phyloP scores from a whole-genome alignment of 2,888 invertebrate species.

The Drosophila cognata region DNA sequence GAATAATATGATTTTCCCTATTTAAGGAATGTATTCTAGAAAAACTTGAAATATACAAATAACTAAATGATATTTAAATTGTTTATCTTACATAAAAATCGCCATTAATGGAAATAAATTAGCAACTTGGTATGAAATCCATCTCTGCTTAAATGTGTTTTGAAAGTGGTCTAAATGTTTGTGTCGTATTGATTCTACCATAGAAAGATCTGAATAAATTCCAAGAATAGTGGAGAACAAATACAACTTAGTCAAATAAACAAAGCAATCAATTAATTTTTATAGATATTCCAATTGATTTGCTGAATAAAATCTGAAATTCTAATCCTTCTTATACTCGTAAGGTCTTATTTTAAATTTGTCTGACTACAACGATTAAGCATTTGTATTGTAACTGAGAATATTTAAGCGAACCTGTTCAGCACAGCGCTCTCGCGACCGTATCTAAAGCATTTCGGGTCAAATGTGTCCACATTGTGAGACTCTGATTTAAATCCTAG shows the following conservation, averaged over 20 bases:
- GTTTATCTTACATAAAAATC: neutral
- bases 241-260: neutral
- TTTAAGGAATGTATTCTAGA: neutral
- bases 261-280: neutral
- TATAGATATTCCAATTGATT: neutral
- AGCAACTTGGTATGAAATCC: neutral
- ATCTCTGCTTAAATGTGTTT: neutral
- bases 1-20: neutral
- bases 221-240: neutral
- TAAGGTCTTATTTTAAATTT: neutral
- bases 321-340: neutral
- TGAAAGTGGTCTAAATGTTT: neutral
- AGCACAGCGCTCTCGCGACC: slow-evolving; percentile 17
- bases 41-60: neutral
- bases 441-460: slow-evolving; percentile 44
- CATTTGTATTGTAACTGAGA: neutral
- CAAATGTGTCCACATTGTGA: slow-evolving; percentile 28
- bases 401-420: slow-evolving; percentile 15
- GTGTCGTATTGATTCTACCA: neutral
- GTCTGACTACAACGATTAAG: neutral
- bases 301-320: neutral
- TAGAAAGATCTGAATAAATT: neutral
- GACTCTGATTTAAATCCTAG: slow-evolving; percentile 41
- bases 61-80: neutral
- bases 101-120: neutral